Evolutionary conservation across 2,113 vertebrate genomes (phyloP), one percentile per base, ranked within the genome.

Genomic region (Oryzias javanicus): DNA sequence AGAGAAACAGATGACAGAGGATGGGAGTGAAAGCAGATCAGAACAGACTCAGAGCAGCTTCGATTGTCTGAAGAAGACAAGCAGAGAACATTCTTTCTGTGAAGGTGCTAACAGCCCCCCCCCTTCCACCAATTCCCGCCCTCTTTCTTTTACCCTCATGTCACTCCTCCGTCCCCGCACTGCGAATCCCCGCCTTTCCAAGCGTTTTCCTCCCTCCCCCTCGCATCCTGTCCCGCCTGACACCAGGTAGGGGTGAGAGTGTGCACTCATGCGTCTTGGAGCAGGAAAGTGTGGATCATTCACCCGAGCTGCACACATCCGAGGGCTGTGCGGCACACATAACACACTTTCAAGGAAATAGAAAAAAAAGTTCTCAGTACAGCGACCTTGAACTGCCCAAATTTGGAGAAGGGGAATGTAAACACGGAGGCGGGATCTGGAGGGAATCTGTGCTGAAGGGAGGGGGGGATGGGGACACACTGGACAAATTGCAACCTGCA

Each of bases 331-430:
- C 59, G 35, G n/a, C 42, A 66, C 70, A 47, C 41, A 63, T 42
- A 54, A 67, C 65, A 54, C 52, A 82, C 63, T 71, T 67, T 78
- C 45, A 72, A 75, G 46, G 25, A 60, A 4, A 68, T 52, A 48
- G 56, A 63, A 27, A 35, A 50, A 71, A 18, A 8, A 20, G 61
- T 52, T 80, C 63, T 81, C 75, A 14, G 53, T 71, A 76, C 48
- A 54, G 64, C 72, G 84, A 90, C 88, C 89, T 85, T 78, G 82
- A 54, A 76, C 78, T 78, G 63, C 64, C 83, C 89, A 89, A 90
- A 88, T 90, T 91, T 84, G 88, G 84, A 73, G 81, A 74, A 3
- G 83, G 83, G 88, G 90, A 92, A 90, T 88, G 90, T 94, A 92
- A 96, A 95, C 91, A 94, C 0, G 50, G 83, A 76, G 92, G 92